Conservation (phyloP, 2,888 invertebrate genomes). For the Spisula solida region DNA sequence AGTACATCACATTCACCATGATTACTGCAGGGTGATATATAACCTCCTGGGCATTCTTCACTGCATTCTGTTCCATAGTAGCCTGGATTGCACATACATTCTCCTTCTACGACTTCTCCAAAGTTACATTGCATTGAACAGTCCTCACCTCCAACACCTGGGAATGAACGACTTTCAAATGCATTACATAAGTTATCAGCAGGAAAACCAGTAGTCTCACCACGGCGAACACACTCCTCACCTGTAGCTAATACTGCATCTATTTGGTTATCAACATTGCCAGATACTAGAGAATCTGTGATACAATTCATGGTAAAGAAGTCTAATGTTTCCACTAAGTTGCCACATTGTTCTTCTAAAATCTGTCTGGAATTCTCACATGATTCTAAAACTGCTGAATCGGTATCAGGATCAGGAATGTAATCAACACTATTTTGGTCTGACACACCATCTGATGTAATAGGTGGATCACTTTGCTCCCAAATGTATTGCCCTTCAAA, state of each 20-base stretch:
- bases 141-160: constrained; percentile 65
- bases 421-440: constrained; percentile 21
- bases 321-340: constrained; percentile 33
- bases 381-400: background rate
- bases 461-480: constrained; percentile 50
- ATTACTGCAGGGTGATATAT: constrained; percentile 66
- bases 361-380: constrained; percentile 37
- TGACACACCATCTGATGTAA: constrained; percentile 20
- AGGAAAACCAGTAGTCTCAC: constrained; percentile 56
- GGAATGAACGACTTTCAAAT: constrained; percentile 64
- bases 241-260: constrained; percentile 58
- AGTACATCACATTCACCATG: constrained; percentile 73
- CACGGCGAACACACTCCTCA: constrained; percentile 64
- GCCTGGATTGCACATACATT: constrained; percentile 57
- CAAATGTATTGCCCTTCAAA: constrained; percentile 28
- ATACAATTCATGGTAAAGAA: constrained; percentile 69
- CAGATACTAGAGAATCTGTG: constrained; percentile 62
- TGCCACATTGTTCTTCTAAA: constrained; percentile 31
- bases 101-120: constrained; percentile 44
- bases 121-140: constrained; percentile 68
- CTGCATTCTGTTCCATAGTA: constrained; percentile 72
- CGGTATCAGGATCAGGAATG: background rate
- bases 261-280: constrained; percentile 47
- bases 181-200: constrained; percentile 68
- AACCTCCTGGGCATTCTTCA: constrained; percentile 77